A percentile compares a stretch with the other conserved stretches of the same genome.
These are phyloP conservation scores for Agonum fuliginosum DNA, from an alignment of 2,888 invertebrate genomes.

Conservation along the genomic window DNA sequence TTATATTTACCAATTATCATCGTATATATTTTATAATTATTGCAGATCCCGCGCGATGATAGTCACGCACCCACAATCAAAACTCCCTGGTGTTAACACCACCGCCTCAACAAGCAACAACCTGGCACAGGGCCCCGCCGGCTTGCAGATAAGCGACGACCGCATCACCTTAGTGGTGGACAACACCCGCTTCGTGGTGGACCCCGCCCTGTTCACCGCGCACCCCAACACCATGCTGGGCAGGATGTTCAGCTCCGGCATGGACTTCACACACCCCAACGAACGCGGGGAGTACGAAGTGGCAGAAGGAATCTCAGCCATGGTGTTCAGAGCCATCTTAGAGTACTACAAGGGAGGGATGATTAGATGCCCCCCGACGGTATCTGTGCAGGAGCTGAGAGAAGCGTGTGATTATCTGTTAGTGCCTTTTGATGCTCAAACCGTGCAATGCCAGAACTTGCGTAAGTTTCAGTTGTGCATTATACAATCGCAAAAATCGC, in stretches of 20 bases:
- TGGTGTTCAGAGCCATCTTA: slow-evolving; percentile 94
- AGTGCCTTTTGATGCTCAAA: slow-evolving; percentile 97
- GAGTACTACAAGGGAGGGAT: slow-evolving; percentile 95
- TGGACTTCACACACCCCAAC: slow-evolving; percentile 95
- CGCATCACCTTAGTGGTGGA: slow-evolving; percentile 96
- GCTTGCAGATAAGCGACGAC: slow-evolving; percentile 77
- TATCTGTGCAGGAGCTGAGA: slow-evolving; percentile 95
- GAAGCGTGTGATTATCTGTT: slow-evolving; percentile 99
- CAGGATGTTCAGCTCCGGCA: slow-evolving; percentile 96
- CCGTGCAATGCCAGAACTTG: slow-evolving; percentile 96
- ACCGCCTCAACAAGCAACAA: slow-evolving; percentile 61
- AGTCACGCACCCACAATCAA: slow-evolving; percentile 62
- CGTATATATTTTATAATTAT: too few relatives aligned
- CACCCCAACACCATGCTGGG: slow-evolving; percentile 99
- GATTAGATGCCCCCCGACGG: slow-evolving; percentile 95
- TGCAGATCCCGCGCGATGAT: slow-evolving; percentile 68
- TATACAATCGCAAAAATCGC: too few relatives aligned
- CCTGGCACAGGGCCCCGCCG: slow-evolving; percentile 1
- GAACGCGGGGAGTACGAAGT: slow-evolving; percentile 97
- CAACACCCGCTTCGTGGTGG: slow-evolving; percentile 92
- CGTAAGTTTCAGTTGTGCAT: slow-evolving; percentile 79
- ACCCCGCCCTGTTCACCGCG: slow-evolving; percentile 92
- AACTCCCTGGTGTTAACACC: slow-evolving; percentile 8
- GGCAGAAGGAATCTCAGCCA: slow-evolving; percentile 96
- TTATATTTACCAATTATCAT: neutral